These are phyloP conservation scores for Lacanobia oleracea DNA, from an alignment of 2,888 invertebrate species.

Conservation along the genomic window DNA sequence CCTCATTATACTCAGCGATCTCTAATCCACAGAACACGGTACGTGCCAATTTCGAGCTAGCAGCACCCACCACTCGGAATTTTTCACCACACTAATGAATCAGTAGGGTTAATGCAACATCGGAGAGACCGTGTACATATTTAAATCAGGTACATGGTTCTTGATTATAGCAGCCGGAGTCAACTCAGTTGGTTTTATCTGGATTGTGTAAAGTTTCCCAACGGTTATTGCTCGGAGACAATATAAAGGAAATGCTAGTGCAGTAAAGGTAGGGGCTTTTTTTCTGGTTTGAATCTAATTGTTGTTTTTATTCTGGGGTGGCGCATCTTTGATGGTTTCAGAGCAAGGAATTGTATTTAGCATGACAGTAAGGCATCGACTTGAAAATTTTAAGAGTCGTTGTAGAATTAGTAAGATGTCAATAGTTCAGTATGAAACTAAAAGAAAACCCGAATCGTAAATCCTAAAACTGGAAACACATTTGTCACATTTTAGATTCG, in stretches of 20 bases:
- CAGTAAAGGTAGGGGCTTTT: slow-evolving; percentile 30
- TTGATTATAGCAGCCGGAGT: slow-evolving; percentile 76
- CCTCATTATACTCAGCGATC: slow-evolving; percentile 68
- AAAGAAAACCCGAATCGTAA: too few species aligned
- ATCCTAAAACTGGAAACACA: too few species aligned
- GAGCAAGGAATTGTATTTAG: not conserved
- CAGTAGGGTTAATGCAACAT: slow-evolving; percentile 71
- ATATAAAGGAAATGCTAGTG: slow-evolving; percentile 49
- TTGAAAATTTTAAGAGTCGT: too few species aligned
- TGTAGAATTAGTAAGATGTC: too few species aligned
- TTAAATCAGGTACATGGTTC: slow-evolving; percentile 81
- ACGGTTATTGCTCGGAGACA: slow-evolving; percentile 64
- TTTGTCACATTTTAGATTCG: too few species aligned
- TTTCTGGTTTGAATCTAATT: slow-evolving; percentile 44
- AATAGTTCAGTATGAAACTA: too few species aligned
- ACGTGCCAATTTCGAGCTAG: slow-evolving; percentile 59
- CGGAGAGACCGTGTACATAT: slow-evolving; percentile 77
- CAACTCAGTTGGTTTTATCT: slow-evolving; percentile 65
- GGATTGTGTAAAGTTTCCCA: slow-evolving; percentile 68
- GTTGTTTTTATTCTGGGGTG: slow-evolving; percentile 23
- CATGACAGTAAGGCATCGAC: too few species aligned
- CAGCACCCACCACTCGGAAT: slow-evolving; percentile 62
- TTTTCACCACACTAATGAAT: slow-evolving; percentile 78
- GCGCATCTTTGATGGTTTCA: not conserved
- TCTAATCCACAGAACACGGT: slow-evolving; percentile 67